Evolutionary conservation across 2,888 invertebrate genomes (phyloP).

Genomic region (Folsomia candida): DNA sequence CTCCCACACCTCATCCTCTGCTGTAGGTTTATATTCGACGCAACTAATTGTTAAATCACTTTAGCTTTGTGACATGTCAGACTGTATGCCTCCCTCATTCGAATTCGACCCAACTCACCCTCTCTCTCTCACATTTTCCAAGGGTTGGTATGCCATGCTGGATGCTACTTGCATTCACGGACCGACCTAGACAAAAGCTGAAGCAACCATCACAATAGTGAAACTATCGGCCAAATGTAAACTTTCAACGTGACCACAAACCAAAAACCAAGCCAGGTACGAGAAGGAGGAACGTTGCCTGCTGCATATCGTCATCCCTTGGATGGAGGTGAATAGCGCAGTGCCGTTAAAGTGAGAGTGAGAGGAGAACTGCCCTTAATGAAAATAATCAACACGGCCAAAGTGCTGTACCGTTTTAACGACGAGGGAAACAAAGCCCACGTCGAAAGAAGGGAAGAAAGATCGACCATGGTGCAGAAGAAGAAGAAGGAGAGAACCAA

Average conservation of each 20-base stretch:
- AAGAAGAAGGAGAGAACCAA: constrained; percentile 33
- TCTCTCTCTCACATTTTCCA: constrained; percentile 5
- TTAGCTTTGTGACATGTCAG: constrained; percentile 35
- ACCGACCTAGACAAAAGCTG: no score
- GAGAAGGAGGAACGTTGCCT: no score
- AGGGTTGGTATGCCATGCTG: no score
- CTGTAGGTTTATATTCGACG: neutral
- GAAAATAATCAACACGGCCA: constrained; percentile 2
- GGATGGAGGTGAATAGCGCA: neutral
- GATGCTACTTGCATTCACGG: no score
- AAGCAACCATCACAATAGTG: neutral
- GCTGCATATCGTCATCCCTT: no score
- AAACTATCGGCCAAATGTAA: constrained; percentile 3
- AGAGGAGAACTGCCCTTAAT: neutral
- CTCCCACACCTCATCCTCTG: neutral
- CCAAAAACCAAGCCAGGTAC: no score
- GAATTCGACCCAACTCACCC: constrained; percentile 1
- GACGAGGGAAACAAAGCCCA: constrained; percentile 10
- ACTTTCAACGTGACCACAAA: neutral
- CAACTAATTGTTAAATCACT: constrained; percentile 13
- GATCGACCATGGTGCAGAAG: neutral
- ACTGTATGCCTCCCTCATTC: constrained; percentile 48
- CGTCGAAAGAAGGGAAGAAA: no score
- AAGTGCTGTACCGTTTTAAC: constrained; percentile 7
- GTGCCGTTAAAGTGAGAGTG: neutral